phyloP scores from a whole-genome alignment of 2,888 invertebrate genomes.

The Hirtodrosophila cameraria region DNA sequence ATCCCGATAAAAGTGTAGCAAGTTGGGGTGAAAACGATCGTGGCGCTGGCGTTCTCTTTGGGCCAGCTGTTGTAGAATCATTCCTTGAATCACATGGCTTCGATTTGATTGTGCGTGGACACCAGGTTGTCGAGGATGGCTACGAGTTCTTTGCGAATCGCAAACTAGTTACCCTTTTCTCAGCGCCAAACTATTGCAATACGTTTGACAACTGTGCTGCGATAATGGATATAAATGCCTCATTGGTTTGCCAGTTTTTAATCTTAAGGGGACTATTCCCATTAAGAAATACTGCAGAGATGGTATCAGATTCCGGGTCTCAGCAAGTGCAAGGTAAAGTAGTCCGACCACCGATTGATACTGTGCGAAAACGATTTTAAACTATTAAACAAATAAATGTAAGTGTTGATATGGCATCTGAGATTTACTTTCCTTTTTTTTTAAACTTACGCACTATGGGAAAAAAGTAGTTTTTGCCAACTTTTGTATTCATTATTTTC shows the following conservation, averaged over 20 bases:
- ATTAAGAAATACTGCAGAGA: too few species aligned
- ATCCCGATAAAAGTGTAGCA: slow-evolving; percentile 1
- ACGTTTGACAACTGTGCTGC: slow-evolving; percentile 30
- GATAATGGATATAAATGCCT: slow-evolving; percentile 2
- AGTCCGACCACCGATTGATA: too few species aligned
- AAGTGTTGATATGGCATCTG: too few species aligned
- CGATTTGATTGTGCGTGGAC: slow-evolving; percentile 31
- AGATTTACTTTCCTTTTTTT: too few species aligned
- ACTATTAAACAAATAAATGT: too few species aligned
- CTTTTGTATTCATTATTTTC: too few species aligned
- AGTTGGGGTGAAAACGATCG: slow-evolving; percentile 20
- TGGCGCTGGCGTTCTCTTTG: slow-evolving; percentile 27
- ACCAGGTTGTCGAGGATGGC: slow-evolving; percentile 43
- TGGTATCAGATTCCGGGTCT: background rate
- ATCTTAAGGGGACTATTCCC: background rate
- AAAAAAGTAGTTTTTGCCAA: too few species aligned
- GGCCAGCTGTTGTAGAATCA: background rate
- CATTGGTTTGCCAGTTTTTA: slow-evolving; percentile 15
- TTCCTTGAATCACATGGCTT: slow-evolving; percentile 13
- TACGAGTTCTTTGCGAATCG: slow-evolving; percentile 38
- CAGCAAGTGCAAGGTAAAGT: too few species aligned
- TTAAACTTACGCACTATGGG: too few species aligned
- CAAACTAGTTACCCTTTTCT: slow-evolving; percentile 30
- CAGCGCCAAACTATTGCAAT: slow-evolving; percentile 42
- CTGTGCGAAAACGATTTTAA: too few species aligned